Conservation (phyloP, 2,888 invertebrate species). For the Choreutis nemorana region DNA sequence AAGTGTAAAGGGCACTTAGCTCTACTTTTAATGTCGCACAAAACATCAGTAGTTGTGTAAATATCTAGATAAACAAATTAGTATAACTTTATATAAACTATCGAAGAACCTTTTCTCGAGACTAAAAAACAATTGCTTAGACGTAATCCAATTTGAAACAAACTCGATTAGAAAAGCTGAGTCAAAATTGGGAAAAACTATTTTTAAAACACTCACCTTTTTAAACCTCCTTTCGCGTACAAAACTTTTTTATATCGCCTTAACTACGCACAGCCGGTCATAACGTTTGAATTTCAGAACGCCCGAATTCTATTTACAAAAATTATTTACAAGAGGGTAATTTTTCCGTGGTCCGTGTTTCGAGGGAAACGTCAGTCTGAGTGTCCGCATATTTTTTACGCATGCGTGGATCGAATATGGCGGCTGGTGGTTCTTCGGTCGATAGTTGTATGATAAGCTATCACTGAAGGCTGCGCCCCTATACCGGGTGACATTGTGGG, state of each 20-base stretch:
- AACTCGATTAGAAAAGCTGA: no score
- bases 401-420: slow-evolving; percentile 36
- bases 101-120: no score
- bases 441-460: slow-evolving; percentile 44
- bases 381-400: slow-evolving; percentile 48
- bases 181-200: no score
- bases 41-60: no score
- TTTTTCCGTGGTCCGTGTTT: slow-evolving; percentile 27
- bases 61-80: no score
- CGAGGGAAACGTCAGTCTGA: slow-evolving; percentile 39
- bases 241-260: background rate
- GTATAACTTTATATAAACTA: no score
- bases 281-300: slow-evolving; percentile 7
- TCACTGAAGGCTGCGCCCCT: slow-evolving; percentile 42
- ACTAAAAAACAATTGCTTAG: no score
- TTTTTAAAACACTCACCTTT: no score
- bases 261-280: slow-evolving; percentile 2
- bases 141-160: no score
- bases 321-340: slow-evolving; percentile 40
- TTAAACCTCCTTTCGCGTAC: background rate
- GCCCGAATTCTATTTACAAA: slow-evolving; percentile 25
- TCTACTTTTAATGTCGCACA: no score
- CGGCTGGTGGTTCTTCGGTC: slow-evolving; percentile 26
- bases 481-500: slow-evolving; percentile 41
- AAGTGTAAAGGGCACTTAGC: no score